phyloP scores from a whole-genome alignment of 2,797 vertebrate genomes.

The Chiroxiphia lanceolata region DNA sequence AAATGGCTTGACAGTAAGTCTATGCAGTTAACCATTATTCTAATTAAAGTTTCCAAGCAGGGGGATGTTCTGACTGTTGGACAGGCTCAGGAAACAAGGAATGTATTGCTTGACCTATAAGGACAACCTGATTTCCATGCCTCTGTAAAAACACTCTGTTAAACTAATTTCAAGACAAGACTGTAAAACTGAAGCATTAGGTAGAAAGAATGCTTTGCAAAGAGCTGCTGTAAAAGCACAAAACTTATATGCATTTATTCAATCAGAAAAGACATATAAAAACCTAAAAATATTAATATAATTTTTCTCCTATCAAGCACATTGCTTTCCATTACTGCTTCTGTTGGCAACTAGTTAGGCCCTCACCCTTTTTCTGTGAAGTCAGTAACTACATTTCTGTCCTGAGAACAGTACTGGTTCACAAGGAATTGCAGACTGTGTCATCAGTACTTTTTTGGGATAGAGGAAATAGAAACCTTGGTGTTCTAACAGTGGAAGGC shows the following conservation, averaged over 20 bases:
- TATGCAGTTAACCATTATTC: constrained; percentile 11
- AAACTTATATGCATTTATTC: neutral
- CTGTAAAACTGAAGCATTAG: neutral
- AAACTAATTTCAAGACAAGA: neutral
- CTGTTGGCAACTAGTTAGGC: neutral
- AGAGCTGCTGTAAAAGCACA: neutral
- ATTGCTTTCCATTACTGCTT: neutral
- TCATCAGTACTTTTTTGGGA: neutral
- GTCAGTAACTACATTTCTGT: neutral
- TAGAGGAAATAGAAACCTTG: neutral
- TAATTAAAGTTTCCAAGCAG: constrained; percentile 30
- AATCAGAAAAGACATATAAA: neutral
- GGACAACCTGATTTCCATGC: neutral
- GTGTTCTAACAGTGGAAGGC: neutral
- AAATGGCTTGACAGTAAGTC: constrained; percentile 20
- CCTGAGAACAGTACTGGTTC: neutral
- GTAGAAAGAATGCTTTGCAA: neutral
- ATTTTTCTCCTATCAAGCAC: neutral
- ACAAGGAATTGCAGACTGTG: neutral
- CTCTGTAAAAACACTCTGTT: neutral
- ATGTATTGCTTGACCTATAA: neutral
- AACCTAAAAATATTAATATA: neutral
- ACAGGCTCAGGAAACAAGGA: neutral
- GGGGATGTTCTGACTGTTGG: neutral
- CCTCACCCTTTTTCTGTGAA: neutral